phyloP scores from a whole-genome alignment of 2,113 vertebrate species.

The Eleginops maclovinus region DNA sequence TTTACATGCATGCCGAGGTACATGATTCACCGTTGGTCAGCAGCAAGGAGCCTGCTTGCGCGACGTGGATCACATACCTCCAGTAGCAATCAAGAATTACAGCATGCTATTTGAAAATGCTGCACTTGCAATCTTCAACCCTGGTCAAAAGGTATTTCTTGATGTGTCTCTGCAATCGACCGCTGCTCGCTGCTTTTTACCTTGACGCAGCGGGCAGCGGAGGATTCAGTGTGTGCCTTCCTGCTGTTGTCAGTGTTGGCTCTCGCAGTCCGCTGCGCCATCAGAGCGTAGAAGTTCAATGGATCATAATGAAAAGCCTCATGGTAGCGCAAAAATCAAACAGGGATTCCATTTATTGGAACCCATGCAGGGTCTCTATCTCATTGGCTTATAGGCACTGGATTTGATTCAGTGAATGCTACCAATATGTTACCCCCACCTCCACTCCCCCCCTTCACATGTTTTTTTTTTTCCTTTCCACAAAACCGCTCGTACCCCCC shows the following conservation, averaged over 20 bases:
- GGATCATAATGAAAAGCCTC: conserved; percentile 61
- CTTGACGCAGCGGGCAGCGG: conserved; percentile 28
- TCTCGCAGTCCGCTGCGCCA: conserved; percentile 30
- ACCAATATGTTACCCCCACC: conserved; percentile 53
- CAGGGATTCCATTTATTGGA: conserved; percentile 46
- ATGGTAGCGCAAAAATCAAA: conserved; percentile 56
- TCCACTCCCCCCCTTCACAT: background rate
- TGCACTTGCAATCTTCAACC: background rate
- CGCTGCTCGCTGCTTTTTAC: conserved; percentile 30
- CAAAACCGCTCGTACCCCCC: conserved; percentile 40
- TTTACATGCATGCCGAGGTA: background rate
- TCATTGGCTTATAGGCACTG: conserved; percentile 46
- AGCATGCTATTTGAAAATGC: conserved; percentile 4
- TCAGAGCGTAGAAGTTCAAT: conserved; percentile 34
- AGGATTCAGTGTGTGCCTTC: conserved; percentile 26
- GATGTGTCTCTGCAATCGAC: conserved; percentile 29
- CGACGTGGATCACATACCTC: conserved; percentile 11
- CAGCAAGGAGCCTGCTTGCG: background rate
- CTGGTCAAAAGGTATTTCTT: conserved; percentile 32
- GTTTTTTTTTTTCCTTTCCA: conserved; percentile 53
- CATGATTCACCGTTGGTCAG: background rate
- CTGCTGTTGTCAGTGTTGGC: conserved; percentile 43
- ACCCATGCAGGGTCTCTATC: conserved; percentile 51
- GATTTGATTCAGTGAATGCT: conserved; percentile 62
- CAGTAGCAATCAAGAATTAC: conserved; percentile 4